Conservation (phyloP, 2,113 vertebrate genomes). For the Morone chrysops region DNA sequence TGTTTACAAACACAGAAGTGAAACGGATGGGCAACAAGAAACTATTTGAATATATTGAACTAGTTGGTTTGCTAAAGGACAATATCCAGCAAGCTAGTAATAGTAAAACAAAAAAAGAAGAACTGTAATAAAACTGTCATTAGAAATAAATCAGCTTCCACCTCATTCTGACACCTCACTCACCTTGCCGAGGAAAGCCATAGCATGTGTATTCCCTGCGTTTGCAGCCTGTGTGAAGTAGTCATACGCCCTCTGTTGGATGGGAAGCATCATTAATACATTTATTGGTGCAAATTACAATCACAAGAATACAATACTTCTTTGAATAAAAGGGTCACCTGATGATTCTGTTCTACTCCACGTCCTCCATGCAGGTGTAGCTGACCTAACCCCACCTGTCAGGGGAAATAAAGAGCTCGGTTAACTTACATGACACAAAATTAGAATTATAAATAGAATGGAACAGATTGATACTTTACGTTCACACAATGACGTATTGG, state of each 20-base stretch:
- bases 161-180: slow-evolving; percentile 64
- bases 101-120: not conserved
- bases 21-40: not conserved
- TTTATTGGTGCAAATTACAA: not conserved
- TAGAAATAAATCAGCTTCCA: not conserved
- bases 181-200: slow-evolving; percentile 99
- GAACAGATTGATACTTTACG: not conserved
- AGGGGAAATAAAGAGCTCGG: not conserved
- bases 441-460: not conserved
- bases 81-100: accelerated
- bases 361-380: slow-evolving; percentile 96
- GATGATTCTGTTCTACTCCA: slow-evolving; percentile 97
- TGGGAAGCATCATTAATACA: slow-evolving; percentile 23
- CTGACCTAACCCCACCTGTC: slow-evolving; percentile 95
- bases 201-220: slow-evolving; percentile 96
- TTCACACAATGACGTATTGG: not conserved
- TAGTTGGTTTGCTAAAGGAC: not conserved
- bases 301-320: not conserved
- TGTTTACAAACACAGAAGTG: slow-evolving; percentile 11
- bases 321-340: slow-evolving; percentile 83
- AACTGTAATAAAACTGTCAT: not conserved
- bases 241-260: slow-evolving; percentile 93
- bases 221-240: slow-evolving; percentile 98
- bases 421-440: not conserved
- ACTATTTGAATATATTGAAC: not conserved